Evolutionary conservation across 2,797 vertebrate genomes (phyloP).

Genomic region (Poecilia wingei): DNA sequence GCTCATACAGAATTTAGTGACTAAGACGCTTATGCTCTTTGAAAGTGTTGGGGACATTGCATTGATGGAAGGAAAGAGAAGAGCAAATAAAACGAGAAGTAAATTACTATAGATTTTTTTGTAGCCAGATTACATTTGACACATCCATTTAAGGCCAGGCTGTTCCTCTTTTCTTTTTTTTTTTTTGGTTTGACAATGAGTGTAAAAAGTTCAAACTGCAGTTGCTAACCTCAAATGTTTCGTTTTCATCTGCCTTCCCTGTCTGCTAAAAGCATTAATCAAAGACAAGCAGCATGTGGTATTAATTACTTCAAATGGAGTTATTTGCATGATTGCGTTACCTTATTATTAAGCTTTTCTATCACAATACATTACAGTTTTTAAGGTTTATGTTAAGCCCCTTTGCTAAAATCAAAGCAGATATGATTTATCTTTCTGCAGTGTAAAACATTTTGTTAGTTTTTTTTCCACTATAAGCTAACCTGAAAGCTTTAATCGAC

Average conservation of each 20-base stretch:
- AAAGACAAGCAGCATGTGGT: neutral
- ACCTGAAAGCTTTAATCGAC: neutral
- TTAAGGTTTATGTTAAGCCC: neutral
- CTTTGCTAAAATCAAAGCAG: neutral
- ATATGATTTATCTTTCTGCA: neutral
- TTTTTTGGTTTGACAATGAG: neutral
- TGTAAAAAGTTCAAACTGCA: neutral
- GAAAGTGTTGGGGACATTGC: neutral
- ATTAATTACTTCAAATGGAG: neutral
- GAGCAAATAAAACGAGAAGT: neutral
- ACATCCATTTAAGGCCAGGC: neutral
- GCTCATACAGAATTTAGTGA: neutral
- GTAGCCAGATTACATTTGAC: neutral
- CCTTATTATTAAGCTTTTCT: neutral
- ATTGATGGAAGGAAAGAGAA: neutral
- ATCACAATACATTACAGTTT: neutral
- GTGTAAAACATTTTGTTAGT: neutral
- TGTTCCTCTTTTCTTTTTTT: neutral
- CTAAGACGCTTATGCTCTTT: neutral
- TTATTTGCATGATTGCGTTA: neutral
- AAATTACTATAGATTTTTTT: neutral
- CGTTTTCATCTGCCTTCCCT: neutral
- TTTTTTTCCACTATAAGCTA: neutral
- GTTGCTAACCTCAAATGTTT: neutral
- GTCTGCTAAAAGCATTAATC: neutral